Evolutionary conservation across 2,113 vertebrate genomes (phyloP).

Genomic region (Python bivittatus): DNA sequence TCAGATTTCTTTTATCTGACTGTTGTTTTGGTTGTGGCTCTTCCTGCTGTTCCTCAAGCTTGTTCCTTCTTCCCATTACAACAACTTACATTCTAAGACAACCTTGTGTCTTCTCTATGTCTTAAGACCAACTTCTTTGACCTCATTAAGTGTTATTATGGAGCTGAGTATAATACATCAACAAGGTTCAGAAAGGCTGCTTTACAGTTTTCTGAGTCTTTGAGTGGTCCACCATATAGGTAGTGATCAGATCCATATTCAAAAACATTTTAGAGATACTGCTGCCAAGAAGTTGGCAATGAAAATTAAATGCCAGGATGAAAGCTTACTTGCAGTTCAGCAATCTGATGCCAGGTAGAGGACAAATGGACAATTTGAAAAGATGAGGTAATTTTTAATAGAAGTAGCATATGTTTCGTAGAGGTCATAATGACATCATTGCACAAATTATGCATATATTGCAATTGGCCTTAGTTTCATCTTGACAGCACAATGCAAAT

Average conservation of each 20-base stretch:
- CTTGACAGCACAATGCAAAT: too few species aligned
- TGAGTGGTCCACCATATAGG: background rate
- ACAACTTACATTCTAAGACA: background rate
- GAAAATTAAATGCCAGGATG: too few species aligned
- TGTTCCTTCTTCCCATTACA: background rate
- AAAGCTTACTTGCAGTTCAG: background rate
- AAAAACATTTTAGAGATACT: background rate
- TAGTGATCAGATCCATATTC: background rate
- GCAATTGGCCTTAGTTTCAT: too few species aligned
- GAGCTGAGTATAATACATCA: background rate
- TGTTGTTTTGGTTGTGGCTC: background rate
- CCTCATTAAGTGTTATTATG: background rate
- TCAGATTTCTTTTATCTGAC: background rate
- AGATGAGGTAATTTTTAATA: background rate
- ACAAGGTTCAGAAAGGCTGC: background rate
- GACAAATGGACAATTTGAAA: slow-evolving; percentile 5
- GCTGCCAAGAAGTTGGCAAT: background rate
- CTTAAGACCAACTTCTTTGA: background rate
- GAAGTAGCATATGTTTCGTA: background rate
- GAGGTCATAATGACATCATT: background rate
- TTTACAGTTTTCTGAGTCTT: background rate
- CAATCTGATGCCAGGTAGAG: background rate
- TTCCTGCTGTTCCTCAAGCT: background rate
- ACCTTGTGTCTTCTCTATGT: background rate
- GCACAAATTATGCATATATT: too few species aligned